Evolutionary conservation across 1,140 invertebrate species (phyloP).

Genomic region (Drosophila gunungcola): DNA sequence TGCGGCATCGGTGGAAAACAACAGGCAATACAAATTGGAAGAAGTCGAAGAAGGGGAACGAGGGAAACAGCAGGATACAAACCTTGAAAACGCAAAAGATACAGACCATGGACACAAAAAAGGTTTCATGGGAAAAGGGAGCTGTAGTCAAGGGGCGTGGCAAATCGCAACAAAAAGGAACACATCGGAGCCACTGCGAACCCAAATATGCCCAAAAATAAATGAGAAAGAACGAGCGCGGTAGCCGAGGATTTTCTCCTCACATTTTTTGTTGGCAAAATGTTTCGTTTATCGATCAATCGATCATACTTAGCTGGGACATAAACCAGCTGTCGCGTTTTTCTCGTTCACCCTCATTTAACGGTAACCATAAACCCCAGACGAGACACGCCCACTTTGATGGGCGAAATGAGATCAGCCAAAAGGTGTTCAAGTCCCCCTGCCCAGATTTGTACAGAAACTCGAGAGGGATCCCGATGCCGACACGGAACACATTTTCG

Average conservation of each 20-base stretch:
- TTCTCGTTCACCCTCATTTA: constrained; percentile 12
- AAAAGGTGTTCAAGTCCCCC: constrained; percentile 21
- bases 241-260: constrained; percentile 15
- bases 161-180: constrained; percentile 39
- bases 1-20: constrained; percentile 61
- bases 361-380: constrained; percentile 12
- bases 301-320: constrained; percentile 47
- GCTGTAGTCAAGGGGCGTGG: constrained; percentile 27
- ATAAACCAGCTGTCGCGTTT: constrained; percentile 39
- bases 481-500: constrained; percentile 1
- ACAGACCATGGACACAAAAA: constrained; percentile 6
- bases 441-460: constrained; percentile 15
- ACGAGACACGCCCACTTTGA: constrained; percentile 16
- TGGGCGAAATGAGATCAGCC: constrained; percentile 19
- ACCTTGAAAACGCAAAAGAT: constrained; percentile 11
- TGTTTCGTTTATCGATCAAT: constrained; percentile 39
- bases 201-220: not conserved
- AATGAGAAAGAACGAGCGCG: not conserved
- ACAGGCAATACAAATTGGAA: constrained; percentile 22
- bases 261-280: constrained; percentile 3
- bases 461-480: not conserved
- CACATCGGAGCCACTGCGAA: constrained; percentile 5
- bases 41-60: not conserved
- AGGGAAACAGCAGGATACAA: constrained; percentile 48
- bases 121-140: constrained; percentile 38